phyloP scores from a whole-genome alignment of 1,140 invertebrate genomes.

The Drosophila pseudoobscura region DNA sequence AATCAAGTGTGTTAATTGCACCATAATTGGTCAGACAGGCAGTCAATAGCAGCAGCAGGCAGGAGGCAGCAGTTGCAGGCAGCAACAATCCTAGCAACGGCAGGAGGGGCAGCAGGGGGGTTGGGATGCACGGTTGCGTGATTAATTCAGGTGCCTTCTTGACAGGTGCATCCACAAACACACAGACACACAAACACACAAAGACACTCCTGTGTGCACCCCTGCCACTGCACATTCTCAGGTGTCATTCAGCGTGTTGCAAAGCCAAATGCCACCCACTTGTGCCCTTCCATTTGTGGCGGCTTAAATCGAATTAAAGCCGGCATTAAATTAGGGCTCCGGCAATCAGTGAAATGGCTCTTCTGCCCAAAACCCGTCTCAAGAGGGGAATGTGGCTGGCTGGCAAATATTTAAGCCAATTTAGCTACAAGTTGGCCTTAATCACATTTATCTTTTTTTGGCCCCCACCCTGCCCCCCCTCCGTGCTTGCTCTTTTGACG shows the following conservation, averaged over 20 bases:
- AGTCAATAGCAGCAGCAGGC: constrained; percentile 45
- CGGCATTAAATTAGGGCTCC: constrained; percentile 9
- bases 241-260: constrained; percentile 30
- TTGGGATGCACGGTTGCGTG: constrained; percentile 54
- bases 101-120: constrained; percentile 6
- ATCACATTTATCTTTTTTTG: constrained; percentile 30
- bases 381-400: constrained; percentile 4
- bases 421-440: constrained; percentile 26
- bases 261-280: constrained; percentile 11
- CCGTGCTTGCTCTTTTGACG: constrained; percentile 29
- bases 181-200: not conserved
- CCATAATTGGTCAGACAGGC: constrained; percentile 77
- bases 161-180: constrained; percentile 51
- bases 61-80: constrained; percentile 16
- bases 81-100: constrained; percentile 10
- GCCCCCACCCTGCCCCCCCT: too few species aligned
- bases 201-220: too few species aligned
- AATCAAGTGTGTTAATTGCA: constrained; percentile 81
- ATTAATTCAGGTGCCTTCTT: constrained; percentile 67
- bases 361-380: constrained; percentile 1
- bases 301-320: constrained; percentile 24
- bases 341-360: not conserved
- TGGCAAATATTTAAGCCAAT: constrained; percentile 48
- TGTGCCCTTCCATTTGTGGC: constrained; percentile 10
- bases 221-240: constrained; percentile 15